Percentiles rank a stretch among this genome's conserved stretches.
phyloP scores from a whole-genome alignment of 2,113 vertebrate species.

The Fukomys damarensis region DNA sequence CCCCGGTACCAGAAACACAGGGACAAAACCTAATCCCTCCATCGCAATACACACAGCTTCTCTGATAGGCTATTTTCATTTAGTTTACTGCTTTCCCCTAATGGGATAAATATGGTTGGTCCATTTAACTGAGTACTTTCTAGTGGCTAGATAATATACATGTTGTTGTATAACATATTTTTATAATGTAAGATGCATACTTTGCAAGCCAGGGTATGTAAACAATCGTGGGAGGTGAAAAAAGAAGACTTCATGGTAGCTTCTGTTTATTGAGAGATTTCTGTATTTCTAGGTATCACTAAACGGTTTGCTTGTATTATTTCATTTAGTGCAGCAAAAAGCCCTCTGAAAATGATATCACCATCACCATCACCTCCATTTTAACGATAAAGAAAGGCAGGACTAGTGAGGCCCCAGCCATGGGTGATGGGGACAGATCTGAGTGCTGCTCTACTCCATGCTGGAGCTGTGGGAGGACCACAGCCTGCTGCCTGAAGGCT shows the following conservation, averaged over 20 bases:
- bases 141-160: not conserved
- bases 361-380: not conserved
- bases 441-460: not conserved
- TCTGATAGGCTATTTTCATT: not conserved
- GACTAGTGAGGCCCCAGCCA: not conserved
- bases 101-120: not conserved
- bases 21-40: not conserved
- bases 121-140: not conserved
- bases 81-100: not conserved
- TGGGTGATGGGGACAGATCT: not conserved
- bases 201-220: not conserved
- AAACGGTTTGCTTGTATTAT: not conserved
- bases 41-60: not conserved
- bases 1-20: not conserved
- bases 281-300: not conserved
- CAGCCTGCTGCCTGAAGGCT: accelerated
- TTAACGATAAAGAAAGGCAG: not conserved
- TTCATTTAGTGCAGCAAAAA: not conserved
- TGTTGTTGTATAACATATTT: not conserved
- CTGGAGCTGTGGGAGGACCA: accelerated
- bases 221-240: not conserved
- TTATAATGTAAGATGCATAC: not conserved
- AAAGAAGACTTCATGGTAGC: not conserved
- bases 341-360: not conserved
- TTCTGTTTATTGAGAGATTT: not conserved